Percentiles rank a stretch among this genome's conserved stretches.
phyloP scores from a whole-genome alignment of 1,140 invertebrate genomes.

The Drosophila pruinosa region DNA sequence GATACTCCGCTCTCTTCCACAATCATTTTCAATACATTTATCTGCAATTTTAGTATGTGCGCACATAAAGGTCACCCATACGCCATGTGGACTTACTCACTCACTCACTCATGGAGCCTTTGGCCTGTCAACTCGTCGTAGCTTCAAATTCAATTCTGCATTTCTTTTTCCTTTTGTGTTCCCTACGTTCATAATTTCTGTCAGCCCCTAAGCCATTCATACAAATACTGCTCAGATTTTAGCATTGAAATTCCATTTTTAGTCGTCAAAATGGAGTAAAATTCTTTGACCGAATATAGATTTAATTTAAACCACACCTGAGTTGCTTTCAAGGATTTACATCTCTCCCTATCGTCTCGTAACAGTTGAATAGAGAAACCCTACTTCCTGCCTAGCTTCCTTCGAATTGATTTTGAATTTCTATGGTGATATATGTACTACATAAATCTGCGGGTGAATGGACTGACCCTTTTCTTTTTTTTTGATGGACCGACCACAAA shows the following conservation, averaged over 20 bases:
- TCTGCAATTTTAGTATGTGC: constrained; percentile 53
- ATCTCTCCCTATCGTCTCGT: background rate
- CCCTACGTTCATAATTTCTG: constrained; percentile 46
- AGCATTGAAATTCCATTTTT: constrained; percentile 32
- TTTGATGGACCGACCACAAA: constrained; percentile 51
- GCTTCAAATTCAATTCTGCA: constrained; percentile 52
- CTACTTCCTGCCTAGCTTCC: background rate
- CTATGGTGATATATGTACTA: constrained; percentile 46
- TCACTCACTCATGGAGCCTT: constrained; percentile 1
- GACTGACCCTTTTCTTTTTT: constrained; percentile 36
- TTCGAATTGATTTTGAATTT: constrained; percentile 43
- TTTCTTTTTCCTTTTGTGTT: constrained; percentile 27
- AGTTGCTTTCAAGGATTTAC: constrained; percentile 36
- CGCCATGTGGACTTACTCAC: constrained; percentile 31
- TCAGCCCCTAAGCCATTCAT: constrained; percentile 30
- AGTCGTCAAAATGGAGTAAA: constrained; percentile 23
- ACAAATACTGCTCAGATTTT: constrained; percentile 33
- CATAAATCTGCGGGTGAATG: constrained; percentile 19
- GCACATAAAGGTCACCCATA: constrained; percentile 33
- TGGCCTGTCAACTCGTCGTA: constrained; percentile 34
- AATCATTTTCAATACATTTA: constrained; percentile 81
- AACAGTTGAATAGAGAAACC: background rate
- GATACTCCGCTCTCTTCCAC: constrained; percentile 10
- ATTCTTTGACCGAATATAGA: constrained; percentile 39
- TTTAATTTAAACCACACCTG: constrained; percentile 57